Percentiles rank a stretch among this genome's conserved stretches.
Evolutionary conservation across 2,888 invertebrate species (phyloP).

Genomic region (Selenia dentaria): DNA sequence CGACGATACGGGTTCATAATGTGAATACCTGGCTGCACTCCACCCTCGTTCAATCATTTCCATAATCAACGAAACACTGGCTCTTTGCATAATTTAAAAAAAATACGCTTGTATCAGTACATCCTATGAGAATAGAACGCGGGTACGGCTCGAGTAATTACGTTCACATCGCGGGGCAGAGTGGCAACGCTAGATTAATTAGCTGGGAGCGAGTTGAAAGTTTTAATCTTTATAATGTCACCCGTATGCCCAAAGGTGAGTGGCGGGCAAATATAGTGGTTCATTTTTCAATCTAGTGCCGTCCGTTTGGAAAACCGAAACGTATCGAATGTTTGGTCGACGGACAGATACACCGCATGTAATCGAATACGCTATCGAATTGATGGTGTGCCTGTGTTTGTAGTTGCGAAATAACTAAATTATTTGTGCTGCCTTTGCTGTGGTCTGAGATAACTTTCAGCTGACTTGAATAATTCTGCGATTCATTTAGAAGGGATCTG

Average conservation of each 20-base stretch:
- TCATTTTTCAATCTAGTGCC: constrained; percentile 58
- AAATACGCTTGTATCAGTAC: constrained; percentile 37
- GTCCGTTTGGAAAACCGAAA: constrained; percentile 49
- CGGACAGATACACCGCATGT: constrained; percentile 58
- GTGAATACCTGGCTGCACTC: constrained; percentile 30
- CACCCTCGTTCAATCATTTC: constrained; percentile 24
- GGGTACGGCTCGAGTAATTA: constrained; percentile 58
- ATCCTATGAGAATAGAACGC: constrained; percentile 58
- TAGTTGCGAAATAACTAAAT: constrained; percentile 51
- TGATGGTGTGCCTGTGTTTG: constrained; percentile 48
- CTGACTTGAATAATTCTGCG: constrained; percentile 27
- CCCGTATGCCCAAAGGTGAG: constrained; percentile 25
- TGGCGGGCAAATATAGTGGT: constrained; percentile 29
- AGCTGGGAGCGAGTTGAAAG: constrained; percentile 54
- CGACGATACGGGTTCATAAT: constrained; percentile 39
- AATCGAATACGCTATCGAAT: constrained; percentile 63
- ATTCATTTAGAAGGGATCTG: constrained; percentile 4
- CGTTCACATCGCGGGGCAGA: constrained; percentile 52
- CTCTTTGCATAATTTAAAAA: constrained; percentile 50
- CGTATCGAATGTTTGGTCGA: constrained; percentile 62
- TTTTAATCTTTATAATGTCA: constrained; percentile 66
- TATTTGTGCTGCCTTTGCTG: constrained; percentile 43
- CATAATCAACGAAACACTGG: constrained; percentile 29
- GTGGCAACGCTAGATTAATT: constrained; percentile 55
- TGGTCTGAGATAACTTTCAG: constrained; percentile 28